A percentile compares a stretch with the other conserved stretches of the same genome.
Conservation (phyloP, 2,797 vertebrate genomes). For the Pangasius sanitwongsei region DNA sequence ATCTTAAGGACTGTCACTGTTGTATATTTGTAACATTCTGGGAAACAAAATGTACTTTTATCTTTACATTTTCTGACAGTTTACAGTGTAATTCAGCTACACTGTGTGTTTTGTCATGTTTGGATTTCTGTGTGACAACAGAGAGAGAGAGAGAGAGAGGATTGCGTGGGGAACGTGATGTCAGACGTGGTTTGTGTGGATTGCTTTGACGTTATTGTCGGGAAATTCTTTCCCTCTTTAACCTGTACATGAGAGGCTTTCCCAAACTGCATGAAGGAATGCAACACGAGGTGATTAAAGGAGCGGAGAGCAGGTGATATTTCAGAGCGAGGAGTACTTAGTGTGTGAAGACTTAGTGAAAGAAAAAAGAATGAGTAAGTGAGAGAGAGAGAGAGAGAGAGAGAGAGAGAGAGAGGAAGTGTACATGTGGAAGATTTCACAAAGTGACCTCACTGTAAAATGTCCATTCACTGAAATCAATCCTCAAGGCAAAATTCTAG, state of each 20-base stretch:
- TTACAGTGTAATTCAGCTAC: neutral
- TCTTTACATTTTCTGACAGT: neutral
- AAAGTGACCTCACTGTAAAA: neutral
- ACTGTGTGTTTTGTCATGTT: neutral
- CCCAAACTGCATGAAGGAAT: constrained; percentile 77
- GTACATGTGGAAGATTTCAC: neutral
- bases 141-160: neutral
- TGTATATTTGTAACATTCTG: neutral
- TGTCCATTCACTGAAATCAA: neutral
- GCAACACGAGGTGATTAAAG: constrained; percentile 69
- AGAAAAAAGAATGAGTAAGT: constrained; percentile 37
- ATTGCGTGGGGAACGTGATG: neutral
- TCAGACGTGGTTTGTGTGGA: constrained; percentile 23
- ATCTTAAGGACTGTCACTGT: neutral
- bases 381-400: neutral
- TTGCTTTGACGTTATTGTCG: constrained; percentile 66
- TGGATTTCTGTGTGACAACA: constrained; percentile 42
- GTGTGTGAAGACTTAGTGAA: constrained; percentile 69
- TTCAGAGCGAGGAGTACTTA: constrained; percentile 66
- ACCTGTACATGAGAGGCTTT: constrained; percentile 66
- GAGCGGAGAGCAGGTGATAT: constrained; percentile 73
- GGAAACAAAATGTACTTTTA: neutral
- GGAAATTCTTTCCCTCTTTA: constrained; percentile 59
- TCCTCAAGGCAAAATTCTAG: neutral
- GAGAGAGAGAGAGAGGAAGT: neutral